phyloP scores from a whole-genome alignment of 92 coral and sea anemone genomes.

The Hydrozoanthus gracilis region DNA sequence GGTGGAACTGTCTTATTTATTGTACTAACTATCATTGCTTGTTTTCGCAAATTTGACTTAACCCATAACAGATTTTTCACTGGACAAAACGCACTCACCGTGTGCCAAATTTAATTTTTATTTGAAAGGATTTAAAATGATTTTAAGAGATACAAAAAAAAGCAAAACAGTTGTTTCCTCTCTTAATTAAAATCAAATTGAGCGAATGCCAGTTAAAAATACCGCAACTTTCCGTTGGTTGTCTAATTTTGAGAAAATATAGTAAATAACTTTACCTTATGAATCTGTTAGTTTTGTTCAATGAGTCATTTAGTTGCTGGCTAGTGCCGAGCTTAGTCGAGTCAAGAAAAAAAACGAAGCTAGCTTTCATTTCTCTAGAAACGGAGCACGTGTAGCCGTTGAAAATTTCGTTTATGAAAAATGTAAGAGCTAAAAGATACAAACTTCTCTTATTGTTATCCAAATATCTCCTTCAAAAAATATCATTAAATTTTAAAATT shows the following conservation, averaged over 20 bases:
- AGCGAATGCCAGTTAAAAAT: conserved; percentile 20
- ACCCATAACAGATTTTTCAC: conserved; percentile 71
- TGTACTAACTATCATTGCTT: conserved; percentile 56
- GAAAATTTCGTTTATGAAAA: background rate
- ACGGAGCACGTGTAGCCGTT: conserved; percentile 12
- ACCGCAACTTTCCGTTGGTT: background rate
- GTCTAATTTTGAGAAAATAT: conserved; percentile 8
- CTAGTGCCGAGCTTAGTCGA: background rate
- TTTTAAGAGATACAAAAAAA: conserved; percentile 24
- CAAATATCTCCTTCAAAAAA: background rate
- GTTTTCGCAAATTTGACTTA: conserved; percentile 58
- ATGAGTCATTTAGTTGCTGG: background rate
- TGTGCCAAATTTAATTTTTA: conserved; percentile 56
- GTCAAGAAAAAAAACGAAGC: background rate
- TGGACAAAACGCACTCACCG: conserved; percentile 70
- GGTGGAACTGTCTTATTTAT: conserved; percentile 66
- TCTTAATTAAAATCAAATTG: conserved; percentile 25
- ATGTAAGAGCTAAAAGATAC: background rate
- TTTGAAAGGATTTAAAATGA: conserved; percentile 41
- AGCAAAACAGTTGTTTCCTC: conserved; percentile 11
- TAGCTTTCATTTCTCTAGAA: background rate
- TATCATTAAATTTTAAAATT: conserved; percentile 25
- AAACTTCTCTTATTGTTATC: conserved; percentile 11
- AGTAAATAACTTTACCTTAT: background rate
- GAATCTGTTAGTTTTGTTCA: conserved; percentile 1